Evolutionary conservation across 2,113 vertebrate genomes (phyloP).

Genomic region (Chrysemys picta): DNA sequence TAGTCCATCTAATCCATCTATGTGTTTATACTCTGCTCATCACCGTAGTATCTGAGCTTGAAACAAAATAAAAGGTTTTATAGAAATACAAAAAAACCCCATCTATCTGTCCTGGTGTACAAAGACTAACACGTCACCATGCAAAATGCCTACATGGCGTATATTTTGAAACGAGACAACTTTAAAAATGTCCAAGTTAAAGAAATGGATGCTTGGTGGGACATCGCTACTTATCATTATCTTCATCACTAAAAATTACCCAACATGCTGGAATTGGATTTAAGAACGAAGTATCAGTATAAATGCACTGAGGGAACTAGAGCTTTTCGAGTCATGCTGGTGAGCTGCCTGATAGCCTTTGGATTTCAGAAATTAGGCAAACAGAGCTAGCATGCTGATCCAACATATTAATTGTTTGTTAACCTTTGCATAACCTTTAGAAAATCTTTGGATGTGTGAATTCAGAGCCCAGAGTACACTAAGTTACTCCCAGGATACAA

Average conservation of each 20-base stretch:
- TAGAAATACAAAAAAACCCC: fast-evolving
- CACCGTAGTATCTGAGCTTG: fast-evolving
- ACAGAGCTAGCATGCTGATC: slow-evolving; percentile 58
- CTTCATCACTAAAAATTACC: fast-evolving
- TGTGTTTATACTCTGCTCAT: fast-evolving
- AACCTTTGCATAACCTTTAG: slow-evolving; percentile 77
- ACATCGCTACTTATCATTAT: not conserved
- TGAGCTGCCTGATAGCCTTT: slow-evolving; percentile 50
- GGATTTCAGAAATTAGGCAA: slow-evolving; percentile 47
- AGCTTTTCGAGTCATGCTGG: not conserved
- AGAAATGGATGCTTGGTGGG: not conserved
- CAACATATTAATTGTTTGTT: slow-evolving; percentile 43
- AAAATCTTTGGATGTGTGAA: slow-evolving; percentile 28
- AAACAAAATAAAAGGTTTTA: fast-evolving
- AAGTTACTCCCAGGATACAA: not conserved
- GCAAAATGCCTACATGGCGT: not conserved
- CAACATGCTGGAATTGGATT: fast-evolving
- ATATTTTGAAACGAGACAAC: not conserved
- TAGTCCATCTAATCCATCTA: fast-evolving
- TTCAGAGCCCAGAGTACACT: slow-evolving; percentile 22
- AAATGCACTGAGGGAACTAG: fast-evolving
- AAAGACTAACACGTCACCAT: not conserved
- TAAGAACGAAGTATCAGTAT: fast-evolving
- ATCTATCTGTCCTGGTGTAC: not conserved
- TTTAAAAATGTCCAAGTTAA: not conserved